Evolutionary conservation across 2,888 invertebrate genomes (phyloP).

Genomic region (Drosophila algonquin): DNA sequence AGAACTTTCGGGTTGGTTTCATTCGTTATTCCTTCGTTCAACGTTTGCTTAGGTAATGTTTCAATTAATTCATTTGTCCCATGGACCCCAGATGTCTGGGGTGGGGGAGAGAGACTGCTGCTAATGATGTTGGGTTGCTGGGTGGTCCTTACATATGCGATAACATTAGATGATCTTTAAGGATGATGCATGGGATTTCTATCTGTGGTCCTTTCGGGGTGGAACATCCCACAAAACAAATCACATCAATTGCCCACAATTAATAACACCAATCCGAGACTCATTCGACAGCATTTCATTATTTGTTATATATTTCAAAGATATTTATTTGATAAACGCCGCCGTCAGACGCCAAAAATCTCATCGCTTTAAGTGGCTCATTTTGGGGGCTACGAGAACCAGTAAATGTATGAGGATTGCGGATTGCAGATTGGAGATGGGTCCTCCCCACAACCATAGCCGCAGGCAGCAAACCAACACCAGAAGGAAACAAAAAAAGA

Average conservation of each 20-base stretch:
- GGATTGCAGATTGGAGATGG: slow-evolving; percentile 27
- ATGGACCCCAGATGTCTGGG: slow-evolving; percentile 31
- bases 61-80: slow-evolving; percentile 74
- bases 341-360: slow-evolving; percentile 78
- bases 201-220: not conserved
- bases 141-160: slow-evolving; percentile 31
- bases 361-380: slow-evolving; percentile 79
- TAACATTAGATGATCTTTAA: slow-evolving; percentile 45
- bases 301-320: slow-evolving; percentile 78
- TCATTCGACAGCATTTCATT: slow-evolving; percentile 70
- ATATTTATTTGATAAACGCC: slow-evolving; percentile 78
- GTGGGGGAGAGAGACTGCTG: slow-evolving; percentile 6
- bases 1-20: slow-evolving; percentile 39
- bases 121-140: slow-evolving; percentile 64
- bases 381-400: slow-evolving; percentile 42
- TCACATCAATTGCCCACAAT: slow-evolving; percentile 74
- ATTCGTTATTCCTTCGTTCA: slow-evolving; percentile 32
- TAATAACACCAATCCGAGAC: slow-evolving; percentile 72
- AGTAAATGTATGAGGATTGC: slow-evolving; percentile 6
- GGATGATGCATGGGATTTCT: slow-evolving; percentile 39
- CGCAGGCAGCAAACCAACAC: slow-evolving; percentile 63
- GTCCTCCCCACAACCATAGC: slow-evolving; percentile 42
- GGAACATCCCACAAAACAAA: slow-evolving; percentile 48
- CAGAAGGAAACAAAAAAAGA: slow-evolving; percentile 33
- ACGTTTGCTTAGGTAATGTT: slow-evolving; percentile 80